A percentile compares a stretch with the other conserved stretches of the same genome.
Evolutionary conservation across 2,888 invertebrate species (phyloP).

Genomic region (Chrysodeixis includens): DNA sequence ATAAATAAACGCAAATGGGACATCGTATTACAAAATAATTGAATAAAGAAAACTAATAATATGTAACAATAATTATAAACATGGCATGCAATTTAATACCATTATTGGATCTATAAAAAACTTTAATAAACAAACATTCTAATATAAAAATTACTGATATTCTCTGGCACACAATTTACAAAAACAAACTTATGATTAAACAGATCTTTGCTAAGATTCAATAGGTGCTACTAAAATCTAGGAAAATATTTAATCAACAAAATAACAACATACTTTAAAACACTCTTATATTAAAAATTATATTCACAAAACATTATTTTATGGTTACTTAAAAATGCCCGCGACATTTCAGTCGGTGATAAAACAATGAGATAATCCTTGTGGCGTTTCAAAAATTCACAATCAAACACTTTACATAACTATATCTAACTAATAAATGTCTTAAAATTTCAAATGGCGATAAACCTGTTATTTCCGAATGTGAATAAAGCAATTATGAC

Average conservation of each 20-base stretch:
- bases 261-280: slow-evolving; percentile 44
- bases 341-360: slow-evolving; percentile 43
- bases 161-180: slow-evolving; percentile 64
- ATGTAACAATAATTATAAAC: slow-evolving; percentile 9
- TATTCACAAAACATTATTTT: slow-evolving; percentile 33
- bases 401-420: slow-evolving; percentile 17
- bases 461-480: slow-evolving; percentile 15
- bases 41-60: slow-evolving; percentile 3
- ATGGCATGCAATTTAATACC: slow-evolving; percentile 31
- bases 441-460: slow-evolving; percentile 35
- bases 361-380: slow-evolving; percentile 27
- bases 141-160: slow-evolving; percentile 34
- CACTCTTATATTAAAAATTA: slow-evolving; percentile 38
- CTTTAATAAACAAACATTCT: slow-evolving; percentile 31
- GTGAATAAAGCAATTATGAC: slow-evolving; percentile 1
- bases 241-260: slow-evolving; percentile 54
- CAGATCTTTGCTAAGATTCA: slow-evolving; percentile 76
- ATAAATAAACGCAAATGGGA: slow-evolving; percentile 52
- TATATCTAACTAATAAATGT: slow-evolving; percentile 29
- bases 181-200: slow-evolving; percentile 60
- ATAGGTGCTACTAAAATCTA: slow-evolving; percentile 67
- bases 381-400: slow-evolving; percentile 15
- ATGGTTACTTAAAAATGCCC: slow-evolving; percentile 47
- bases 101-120: slow-evolving; percentile 8
- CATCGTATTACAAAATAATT: slow-evolving; percentile 23